Base-by-base conservation (phyloP, 2,888 invertebrate species). In the Thumatha senex region DNA sequence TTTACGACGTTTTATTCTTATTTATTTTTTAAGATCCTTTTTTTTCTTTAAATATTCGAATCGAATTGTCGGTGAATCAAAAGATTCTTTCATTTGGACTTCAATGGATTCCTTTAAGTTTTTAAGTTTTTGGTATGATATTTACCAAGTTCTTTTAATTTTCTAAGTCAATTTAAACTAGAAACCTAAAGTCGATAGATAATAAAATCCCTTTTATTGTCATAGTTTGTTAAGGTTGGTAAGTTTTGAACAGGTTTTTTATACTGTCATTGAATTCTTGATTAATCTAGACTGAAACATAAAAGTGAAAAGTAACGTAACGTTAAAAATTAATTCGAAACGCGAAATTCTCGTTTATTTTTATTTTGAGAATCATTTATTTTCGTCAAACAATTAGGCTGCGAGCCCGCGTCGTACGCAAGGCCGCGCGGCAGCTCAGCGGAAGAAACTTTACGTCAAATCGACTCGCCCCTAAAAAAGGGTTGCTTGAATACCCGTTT, bases 301-400 rank as follows among this genome's bases (percentile, higher is more conserved):
- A 71, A 76, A 75, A 76, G 72, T 74, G 63, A 74, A 81, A 82
- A 76, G 75, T 78, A 75, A 76, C 70, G 74, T 82, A 57, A 84
- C 77, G 79, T 81, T 79, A 79, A 84, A 89, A 84, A 85, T 80
- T 83, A 82, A 84, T 80, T 78, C 78, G 77, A 78, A 87, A 86
- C 84, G 86, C 81, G 79, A 88, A 86, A 84, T 80, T 85, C 86
- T 82, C 88, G 82, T 89, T 87, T 85, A 85, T 86, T 86, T 87
- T 84, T 86, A 87, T 89, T 89, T 88, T 80, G 74, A 74, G 84
- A 82, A 86, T 89, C 87, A 90, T 89, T 90, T 90, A 86, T 90
- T 90, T 87, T 86, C 87, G 88, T 89, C 86, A 86, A 88, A 86
- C 87, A 89, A 89, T 89, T 89, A 89, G 84, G 84, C 76, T 73